Base-by-base conservation (phyloP, 2,113 vertebrate species). In the Leucopternis melanops region DNA sequence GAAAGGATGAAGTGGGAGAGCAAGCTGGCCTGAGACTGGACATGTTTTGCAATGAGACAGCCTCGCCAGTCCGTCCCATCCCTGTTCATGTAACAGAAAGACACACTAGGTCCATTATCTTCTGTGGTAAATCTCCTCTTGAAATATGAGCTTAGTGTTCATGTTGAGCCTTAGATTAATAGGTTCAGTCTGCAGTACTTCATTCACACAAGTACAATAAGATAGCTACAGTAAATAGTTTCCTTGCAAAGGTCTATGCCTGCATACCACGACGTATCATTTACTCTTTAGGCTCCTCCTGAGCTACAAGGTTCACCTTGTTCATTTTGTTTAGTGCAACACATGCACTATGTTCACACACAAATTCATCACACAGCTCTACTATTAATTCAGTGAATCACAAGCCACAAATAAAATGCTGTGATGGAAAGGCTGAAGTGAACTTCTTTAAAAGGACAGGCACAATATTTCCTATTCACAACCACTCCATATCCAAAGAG, bases 51-150 rank as follows among this genome's bases (percentile, higher is more conserved):
- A 61, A 18, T 9, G 9, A 63, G 44, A 45, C 65, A 92, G 40
- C 18, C 57, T 31, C 25, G 36, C 2, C 2, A 34, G 31, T 22
- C 9, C 13, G 8, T 74, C 15, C 23, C 0, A 0, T 52, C 49
- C 31, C 32, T 1, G 0, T 67, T 83, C 36, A 45, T 2, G 3
- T 13, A 71, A 87, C 11, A 57, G 63, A 88, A 86, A 67, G 58
- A 50, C 49, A 66, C 27, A 34, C 3, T 2, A 87, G 18, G 11
- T 67, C 57, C 10, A 10, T 40, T 67, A 77, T 66, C 47, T 70
- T 16, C 57, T 36, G 17, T 44, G 34, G 73, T 62, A 75, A 42
- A 92, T 63, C 31, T 86, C 38, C 27, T 75, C 61, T n/a, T 1
- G 0, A 89, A 91, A 44, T 34, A 38, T 0, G 6, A 82, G 34